Conservation (phyloP, 2,113 vertebrate species). For the Aptenodytes patagonicus region DNA sequence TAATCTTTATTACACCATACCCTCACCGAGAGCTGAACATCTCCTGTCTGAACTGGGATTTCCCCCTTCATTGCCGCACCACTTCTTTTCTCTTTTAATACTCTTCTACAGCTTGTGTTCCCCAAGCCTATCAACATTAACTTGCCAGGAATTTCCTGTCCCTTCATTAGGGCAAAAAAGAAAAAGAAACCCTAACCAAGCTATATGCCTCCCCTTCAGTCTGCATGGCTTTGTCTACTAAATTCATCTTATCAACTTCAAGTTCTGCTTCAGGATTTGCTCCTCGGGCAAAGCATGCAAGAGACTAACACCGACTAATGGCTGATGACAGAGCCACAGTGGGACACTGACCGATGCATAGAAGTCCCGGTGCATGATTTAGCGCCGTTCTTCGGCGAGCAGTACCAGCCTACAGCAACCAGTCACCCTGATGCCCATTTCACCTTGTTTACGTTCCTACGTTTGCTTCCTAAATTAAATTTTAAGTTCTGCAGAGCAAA, state of each 20-base stretch:
- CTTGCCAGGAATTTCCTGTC: not conserved
- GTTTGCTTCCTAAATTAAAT: not conserved
- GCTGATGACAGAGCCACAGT: not conserved
- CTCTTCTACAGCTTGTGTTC: not conserved
- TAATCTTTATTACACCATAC: not conserved
- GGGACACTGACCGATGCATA: not conserved
- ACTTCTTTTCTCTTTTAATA: not conserved
- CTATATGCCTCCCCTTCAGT: not conserved
- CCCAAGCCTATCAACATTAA: not conserved
- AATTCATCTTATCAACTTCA: not conserved
- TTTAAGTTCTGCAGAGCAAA: not conserved
- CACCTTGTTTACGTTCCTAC: not conserved
- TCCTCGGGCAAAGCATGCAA: not conserved
- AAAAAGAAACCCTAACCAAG: not conserved
- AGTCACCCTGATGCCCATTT: not conserved
- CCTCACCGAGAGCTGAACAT: not conserved
- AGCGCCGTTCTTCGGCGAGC: rapidly evolving
- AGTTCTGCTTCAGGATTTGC: not conserved
- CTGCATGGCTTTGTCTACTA: not conserved
- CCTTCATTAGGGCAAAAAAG: not conserved
- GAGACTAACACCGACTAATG: not conserved
- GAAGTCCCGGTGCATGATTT: not conserved
- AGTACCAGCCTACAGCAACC: not conserved
- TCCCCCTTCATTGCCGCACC: not conserved
- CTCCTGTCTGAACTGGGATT: not conserved